Evolutionary conservation across 2,888 invertebrate genomes (phyloP), one percentile per base, ranked within the genome.

Genomic region (Chydorus sphaericus): DNA sequence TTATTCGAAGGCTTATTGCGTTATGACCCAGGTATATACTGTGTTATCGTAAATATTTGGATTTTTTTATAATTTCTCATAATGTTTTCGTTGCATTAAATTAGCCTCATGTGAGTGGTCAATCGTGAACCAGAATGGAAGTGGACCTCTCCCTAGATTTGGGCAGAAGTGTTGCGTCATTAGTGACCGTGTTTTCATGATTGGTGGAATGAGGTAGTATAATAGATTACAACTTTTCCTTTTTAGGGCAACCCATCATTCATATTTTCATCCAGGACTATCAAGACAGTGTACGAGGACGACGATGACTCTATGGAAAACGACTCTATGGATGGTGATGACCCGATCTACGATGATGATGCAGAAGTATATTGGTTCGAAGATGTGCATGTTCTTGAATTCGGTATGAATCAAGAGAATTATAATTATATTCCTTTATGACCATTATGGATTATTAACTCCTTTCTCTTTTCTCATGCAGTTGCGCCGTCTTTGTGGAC

Each of bases 191-290:
- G 77, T 90, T 62, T 91, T 80, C 69, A 72, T 92, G 56, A 93
- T 93, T 73, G 92, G 92, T 49, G 93, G 93, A 38, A 91, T 91
- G 56, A 90, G 88, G 84, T 85, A 70, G n/a, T 29, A 37, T 14
- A n/a, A 6, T n/a, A n/a, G 16, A 4, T 16, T n/a, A 7, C 23
- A n/a, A 4, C 23, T 20, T n/a, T 10, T 39, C 23, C 1, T 39
- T 11, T 23, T 39, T 33, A 33, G 14, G 58, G 59, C 10, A 36
- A 60, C 58, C 31, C 59, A 58, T 37, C 33, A 53, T 59, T 62
- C 28, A 55, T 58, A 23, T 23, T 38, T 11, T 14, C 23, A 44
- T 23, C 8, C 28, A 1, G 56, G 58, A 37, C n/a, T 57, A 10
- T 51, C 54, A n/a, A n/a, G n/a, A n/a, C n/a, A n/a, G n/a, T 31